Evolutionary conservation across 1,140 invertebrate genomes (phyloP).

Genomic region (Drosophila paulistorum): DNA sequence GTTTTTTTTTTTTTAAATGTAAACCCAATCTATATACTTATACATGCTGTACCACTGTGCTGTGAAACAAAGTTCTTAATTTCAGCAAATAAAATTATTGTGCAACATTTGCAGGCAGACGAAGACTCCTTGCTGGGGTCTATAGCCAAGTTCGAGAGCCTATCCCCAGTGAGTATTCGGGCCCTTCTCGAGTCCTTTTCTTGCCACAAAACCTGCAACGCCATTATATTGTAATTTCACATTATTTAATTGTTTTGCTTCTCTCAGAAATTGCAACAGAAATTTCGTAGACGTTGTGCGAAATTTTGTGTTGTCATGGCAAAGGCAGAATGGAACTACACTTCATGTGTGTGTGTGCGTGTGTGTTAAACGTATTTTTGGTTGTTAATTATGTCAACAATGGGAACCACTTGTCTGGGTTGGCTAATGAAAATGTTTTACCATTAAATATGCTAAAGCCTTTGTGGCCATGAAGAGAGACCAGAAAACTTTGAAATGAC

Average conservation of each 20-base stretch:
- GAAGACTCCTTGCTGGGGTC: conserved; percentile 37
- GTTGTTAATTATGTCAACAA: conserved; percentile 67
- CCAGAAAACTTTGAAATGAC: background rate
- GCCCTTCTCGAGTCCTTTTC: background rate
- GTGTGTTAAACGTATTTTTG: conserved; percentile 10
- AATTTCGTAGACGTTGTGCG: conserved; percentile 41
- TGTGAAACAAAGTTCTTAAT: conserved; percentile 60
- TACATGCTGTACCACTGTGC: conserved; percentile 40
- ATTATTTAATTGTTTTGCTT: conserved; percentile 71
- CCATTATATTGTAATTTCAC: conserved; percentile 72
- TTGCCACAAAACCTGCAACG: conserved; percentile 66
- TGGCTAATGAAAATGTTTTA: conserved; percentile 14
- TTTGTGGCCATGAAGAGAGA: background rate
- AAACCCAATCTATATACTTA: background rate
- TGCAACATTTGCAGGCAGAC: conserved; percentile 67
- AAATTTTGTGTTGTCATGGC: conserved; percentile 49
- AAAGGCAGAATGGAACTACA: conserved; percentile 10
- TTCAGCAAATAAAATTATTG: conserved; percentile 78
- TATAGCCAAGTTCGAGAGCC: conserved; percentile 48
- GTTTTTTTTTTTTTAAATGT: background rate
- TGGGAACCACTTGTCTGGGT: conserved; percentile 35
- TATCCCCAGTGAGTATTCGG: conserved; percentile 12
- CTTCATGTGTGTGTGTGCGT: background rate
- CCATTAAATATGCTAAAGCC: conserved; percentile 2
- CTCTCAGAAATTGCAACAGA: background rate